Base-by-base conservation (phyloP, 2,888 invertebrate genomes). In the Leptothorax acervorum region DNA sequence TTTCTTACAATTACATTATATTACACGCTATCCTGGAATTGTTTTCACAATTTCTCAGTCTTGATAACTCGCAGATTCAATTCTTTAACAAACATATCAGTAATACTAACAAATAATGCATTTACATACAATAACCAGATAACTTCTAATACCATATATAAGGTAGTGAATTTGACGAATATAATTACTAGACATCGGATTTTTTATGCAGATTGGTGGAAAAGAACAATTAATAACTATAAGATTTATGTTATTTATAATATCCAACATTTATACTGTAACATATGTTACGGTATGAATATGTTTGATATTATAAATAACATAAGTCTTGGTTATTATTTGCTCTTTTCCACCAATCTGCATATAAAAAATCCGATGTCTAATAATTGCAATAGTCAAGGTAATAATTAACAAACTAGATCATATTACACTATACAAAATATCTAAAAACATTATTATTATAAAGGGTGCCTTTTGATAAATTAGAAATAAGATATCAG, bases 381-480 rank as follows among this genome's bases (percentile, higher is more conserved):
- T 23, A 23, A 23, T 23, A 23, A 23, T 23, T 23, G 23, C 12
- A 60, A n/a, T n/a, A 66, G 2, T 65, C 42, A 57, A 39, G 31
- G 60, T 31, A 78, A 45, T 45, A 55, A 55, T 68, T 53, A 79
- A 79, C 39, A 71, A 35, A 11, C 35, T 35, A 79, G 71, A 60
- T 35, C 35, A 60, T 35, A 57, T 45, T 0, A n/a, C 1, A 15
- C 42, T 42, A 23, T 28, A 18, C 12, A 66, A 39, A 6, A 60
- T 60, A 9, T 48, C 23, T 48, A 28, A 48, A 45, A 60, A 60
- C 2, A 55, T 18, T 42, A 39, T 53, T 55, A 68, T 78, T 42
- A 48, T 31, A 73, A 71, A 71, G n/a, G 2, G 79, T 81, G 79
- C 74, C 79, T 81, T 81, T 39, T 23, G 3, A 70, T 81, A 15